Evolutionary conservation across 2,888 invertebrate species (phyloP).

Genomic region (Cylloceria caligata): DNA sequence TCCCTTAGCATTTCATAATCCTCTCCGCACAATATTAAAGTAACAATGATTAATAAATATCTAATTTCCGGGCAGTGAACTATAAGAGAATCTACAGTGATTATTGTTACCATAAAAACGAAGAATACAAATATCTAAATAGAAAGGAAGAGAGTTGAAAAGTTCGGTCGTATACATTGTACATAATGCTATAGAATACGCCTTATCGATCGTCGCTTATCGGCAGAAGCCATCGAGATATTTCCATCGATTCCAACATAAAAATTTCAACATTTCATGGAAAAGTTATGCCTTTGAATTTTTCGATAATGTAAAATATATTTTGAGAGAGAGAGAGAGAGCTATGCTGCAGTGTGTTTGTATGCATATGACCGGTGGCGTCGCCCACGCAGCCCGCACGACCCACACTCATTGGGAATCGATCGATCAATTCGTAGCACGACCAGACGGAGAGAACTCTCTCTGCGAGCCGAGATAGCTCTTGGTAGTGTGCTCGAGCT

Average conservation of each 20-base stretch:
- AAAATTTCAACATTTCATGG: neutral
- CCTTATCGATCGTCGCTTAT: constrained; percentile 16
- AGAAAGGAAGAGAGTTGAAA: neutral
- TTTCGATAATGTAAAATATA: neutral
- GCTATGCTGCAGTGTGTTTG: constrained; percentile 14
- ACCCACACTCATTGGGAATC: constrained; percentile 54
- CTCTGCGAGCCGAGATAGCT: constrained; percentile 42
- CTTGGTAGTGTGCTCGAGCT: neutral
- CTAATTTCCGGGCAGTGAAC: no score
- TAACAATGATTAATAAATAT: no score
- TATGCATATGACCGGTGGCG: constrained; percentile 36
- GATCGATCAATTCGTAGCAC: constrained; percentile 53
- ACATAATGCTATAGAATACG: neutral
- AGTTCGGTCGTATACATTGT: no score
- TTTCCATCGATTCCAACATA: neutral
- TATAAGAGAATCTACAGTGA: neutral
- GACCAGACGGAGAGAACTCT: constrained; percentile 30
- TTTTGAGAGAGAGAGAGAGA: neutral
- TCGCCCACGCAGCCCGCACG: constrained; percentile 34
- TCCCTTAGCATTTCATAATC: no score
- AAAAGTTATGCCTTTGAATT: neutral
- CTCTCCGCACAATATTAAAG: no score
- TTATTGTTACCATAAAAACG: neutral
- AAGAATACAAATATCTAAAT: neutral
- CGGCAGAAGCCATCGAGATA: neutral